A percentile compares a stretch with the other conserved stretches of the same genome.
phyloP scores from a whole-genome alignment of 2,113 vertebrate genomes.

The Montifringilla adamsi region DNA sequence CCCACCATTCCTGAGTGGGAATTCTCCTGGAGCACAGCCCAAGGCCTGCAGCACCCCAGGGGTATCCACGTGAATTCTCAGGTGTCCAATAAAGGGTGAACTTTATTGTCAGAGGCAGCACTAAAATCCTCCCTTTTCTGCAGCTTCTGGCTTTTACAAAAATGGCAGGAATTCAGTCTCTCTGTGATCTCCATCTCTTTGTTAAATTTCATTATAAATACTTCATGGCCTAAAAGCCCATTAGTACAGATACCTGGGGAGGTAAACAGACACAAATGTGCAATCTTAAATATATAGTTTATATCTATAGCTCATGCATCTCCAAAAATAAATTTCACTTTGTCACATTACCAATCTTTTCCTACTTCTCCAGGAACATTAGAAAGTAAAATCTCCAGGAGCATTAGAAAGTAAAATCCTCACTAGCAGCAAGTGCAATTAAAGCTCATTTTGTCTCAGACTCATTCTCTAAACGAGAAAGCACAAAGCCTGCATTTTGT shows the following conservation, averaged over 20 bases:
- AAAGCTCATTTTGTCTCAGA: not conserved
- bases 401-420: not conserved
- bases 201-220: not conserved
- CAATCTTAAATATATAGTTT: not conserved
- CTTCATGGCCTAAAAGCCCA: not conserved
- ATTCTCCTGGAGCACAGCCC: not conserved
- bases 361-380: not conserved
- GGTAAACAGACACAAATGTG: not conserved
- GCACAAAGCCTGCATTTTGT: not conserved
- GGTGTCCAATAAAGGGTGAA: not conserved
- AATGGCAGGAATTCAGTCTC: not conserved
- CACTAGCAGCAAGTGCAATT: not conserved
- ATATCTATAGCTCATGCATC: not conserved
- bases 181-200: not conserved
- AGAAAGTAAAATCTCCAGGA: not conserved
- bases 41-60: not conserved
- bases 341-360: not conserved
- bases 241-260: not conserved
- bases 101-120: not conserved
- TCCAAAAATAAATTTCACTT: not conserved
- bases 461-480: not conserved
- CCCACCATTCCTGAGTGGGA: not conserved
- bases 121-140: not conserved
- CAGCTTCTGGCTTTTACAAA: not conserved
- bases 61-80: not conserved